Conservation (phyloP, 2,113 vertebrate species). For the Tympanuchus pallidicinctus region DNA sequence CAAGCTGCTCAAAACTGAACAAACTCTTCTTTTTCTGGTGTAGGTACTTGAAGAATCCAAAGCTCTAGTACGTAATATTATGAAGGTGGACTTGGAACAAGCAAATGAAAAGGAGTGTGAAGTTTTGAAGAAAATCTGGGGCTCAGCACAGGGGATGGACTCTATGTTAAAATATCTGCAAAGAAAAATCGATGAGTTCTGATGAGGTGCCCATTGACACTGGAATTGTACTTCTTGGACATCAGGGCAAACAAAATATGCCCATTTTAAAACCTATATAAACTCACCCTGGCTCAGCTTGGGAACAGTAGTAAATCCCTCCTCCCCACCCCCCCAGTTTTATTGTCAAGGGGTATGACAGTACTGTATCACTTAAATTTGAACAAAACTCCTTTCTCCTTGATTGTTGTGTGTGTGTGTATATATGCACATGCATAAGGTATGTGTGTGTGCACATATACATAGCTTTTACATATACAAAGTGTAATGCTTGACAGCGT, state of each 20-base stretch:
- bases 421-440: neutral
- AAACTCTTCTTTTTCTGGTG: neutral
- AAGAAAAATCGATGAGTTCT: constrained; percentile 91
- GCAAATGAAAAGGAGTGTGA: constrained; percentile 96
- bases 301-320: constrained; percentile 60
- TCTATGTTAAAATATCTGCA: constrained; percentile 95
- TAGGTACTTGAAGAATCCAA: constrained; percentile 97
- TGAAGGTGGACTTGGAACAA: constrained; percentile 90
- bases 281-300: constrained; percentile 46
- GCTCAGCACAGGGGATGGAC: constrained; percentile 94
- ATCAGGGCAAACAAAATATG: constrained; percentile 11
- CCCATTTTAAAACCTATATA: constrained; percentile 43
- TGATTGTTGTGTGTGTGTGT: constrained; percentile 33
- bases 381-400: constrained; percentile 78
- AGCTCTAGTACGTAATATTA: constrained; percentile 90
- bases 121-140: constrained; percentile 94
- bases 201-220: constrained; percentile 67
- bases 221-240: constrained; percentile 68
- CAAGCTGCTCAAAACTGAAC: neutral
- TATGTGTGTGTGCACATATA: constrained; percentile 28
- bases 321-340: constrained; percentile 28
- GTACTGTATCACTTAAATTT: constrained; percentile 82
- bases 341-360: constrained; percentile 75
- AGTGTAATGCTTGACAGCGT: constrained; percentile 40
- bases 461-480: neutral